Percentiles rank a stretch among this genome's conserved stretches.
Conservation (phyloP, 2,113 vertebrate genomes). For the Tringa solitaria region DNA sequence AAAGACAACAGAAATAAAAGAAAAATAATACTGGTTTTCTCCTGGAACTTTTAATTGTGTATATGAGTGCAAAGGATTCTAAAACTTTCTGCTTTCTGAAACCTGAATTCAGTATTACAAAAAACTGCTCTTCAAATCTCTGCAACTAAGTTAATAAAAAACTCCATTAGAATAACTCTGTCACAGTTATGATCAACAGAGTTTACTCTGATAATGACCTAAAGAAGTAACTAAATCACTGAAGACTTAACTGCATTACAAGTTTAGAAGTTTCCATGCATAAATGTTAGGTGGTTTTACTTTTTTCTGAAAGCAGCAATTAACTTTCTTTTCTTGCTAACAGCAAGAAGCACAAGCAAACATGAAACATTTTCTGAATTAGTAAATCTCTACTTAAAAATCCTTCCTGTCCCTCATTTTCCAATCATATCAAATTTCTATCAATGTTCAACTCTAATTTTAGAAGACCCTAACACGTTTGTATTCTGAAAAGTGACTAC, state of each 20-base stretch:
- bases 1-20: neutral
- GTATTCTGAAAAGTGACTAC: neutral
- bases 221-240: conserved; percentile 4
- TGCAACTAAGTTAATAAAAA: conserved; percentile 8
- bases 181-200: conserved; percentile 25
- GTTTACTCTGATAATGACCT: neutral
- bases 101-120: neutral
- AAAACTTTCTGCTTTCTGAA: neutral
- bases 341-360: neutral
- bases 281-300: neutral
- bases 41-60: neutral
- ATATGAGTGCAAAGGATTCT: neutral
- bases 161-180: conserved; percentile 27
- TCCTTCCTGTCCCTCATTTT: neutral
- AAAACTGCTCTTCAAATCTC: conserved; percentile 24
- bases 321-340: neutral
- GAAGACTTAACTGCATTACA: neutral
- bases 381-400: neutral
- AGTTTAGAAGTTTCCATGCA: neutral
- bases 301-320: conserved; percentile 31
- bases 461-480: neutral
- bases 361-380: neutral
- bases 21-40: neutral
- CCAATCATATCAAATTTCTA: neutral
- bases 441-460: neutral